Evolutionary conservation across 2,797 vertebrate species (phyloP).

Genomic region (Hozukius guyotensis): DNA sequence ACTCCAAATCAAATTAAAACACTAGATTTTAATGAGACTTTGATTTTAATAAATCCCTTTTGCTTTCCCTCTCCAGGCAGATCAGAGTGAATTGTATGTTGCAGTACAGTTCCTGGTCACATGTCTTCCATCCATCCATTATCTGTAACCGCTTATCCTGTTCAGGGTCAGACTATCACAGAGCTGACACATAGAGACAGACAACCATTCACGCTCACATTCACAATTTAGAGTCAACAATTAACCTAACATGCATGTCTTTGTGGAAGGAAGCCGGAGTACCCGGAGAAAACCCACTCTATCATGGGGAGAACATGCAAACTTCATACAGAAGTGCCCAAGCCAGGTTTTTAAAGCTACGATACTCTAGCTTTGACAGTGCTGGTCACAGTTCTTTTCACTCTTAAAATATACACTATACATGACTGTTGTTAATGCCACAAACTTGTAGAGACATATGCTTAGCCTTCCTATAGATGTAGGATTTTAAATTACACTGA

Average conservation of each 20-base stretch:
- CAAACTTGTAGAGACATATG: background rate
- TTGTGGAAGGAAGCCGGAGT: no score
- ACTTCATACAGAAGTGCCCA: no score
- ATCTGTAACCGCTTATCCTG: no score
- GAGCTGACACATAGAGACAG: no score
- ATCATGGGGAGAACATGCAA: accelerated
- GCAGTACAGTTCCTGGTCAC: no score
- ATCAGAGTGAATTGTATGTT: no score
- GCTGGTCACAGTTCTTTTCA: background rate
- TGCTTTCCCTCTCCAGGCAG: background rate
- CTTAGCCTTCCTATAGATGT: background rate
- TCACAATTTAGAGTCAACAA: no score
- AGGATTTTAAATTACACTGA: background rate
- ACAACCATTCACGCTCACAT: no score
- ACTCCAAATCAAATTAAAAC: background rate
- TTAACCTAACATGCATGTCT: no score
- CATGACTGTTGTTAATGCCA: background rate
- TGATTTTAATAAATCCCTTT: background rate
- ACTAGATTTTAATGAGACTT: background rate
- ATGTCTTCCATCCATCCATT: no score
- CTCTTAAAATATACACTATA: background rate
- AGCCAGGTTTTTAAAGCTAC: background rate
- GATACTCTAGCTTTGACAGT: background rate
- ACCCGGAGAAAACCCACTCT: no score
- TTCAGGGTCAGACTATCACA: no score